Base-by-base conservation (phyloP, 2,797 vertebrate species). In the Xiphophorus birchmanni region DNA sequence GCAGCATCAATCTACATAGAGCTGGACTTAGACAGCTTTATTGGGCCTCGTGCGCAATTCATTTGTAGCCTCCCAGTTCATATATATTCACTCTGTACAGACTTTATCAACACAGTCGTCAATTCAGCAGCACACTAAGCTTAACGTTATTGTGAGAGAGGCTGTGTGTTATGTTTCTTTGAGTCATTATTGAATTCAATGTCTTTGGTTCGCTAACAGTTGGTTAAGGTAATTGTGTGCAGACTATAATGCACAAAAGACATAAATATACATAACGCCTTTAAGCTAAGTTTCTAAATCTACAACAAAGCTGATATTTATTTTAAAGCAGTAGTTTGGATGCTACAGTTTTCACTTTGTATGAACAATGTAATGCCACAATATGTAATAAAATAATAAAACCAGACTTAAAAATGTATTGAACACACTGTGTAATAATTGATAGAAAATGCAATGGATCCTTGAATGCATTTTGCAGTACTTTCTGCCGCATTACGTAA, bases 51-150 rank as follows among this genome's bases (percentile, higher is more conserved):
- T 23, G 23, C 35, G 29, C 75, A 32, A 32, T 45, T 74, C 45
- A 23, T 72, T 72, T 72, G 69, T 47, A 71, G 69, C 69, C 26
- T 47, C 44, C 11, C 42, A 47, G 69, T 29, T 45, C 69, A 73
- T 47, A 73, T 45, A 47, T 73, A 73, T 45, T 75, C 74, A 42
- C 52, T 75, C 42, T 10, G 26, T 73, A 47, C 69, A 47, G 69
- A 73, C 44, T 45, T 47, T 11, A 73, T 47, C 42, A 73, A 47
- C 44, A 72, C 44, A 47, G 44, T 73, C 44, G 44, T 73, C 44
- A 73, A 32, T 73, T 73, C 44, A 29, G 69, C 42, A 47, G 69
- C 13, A 11, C 26, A 17, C 44, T 29, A 47, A 29, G 23, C 12
- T 29, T 73, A 44, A 44, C 13, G 11, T 44, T 26, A 18, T 29